These are phyloP conservation scores for Pipistrellus pipistrellus DNA, from an alignment of 2,797 vertebrate species.

Conservation along the genomic window DNA sequence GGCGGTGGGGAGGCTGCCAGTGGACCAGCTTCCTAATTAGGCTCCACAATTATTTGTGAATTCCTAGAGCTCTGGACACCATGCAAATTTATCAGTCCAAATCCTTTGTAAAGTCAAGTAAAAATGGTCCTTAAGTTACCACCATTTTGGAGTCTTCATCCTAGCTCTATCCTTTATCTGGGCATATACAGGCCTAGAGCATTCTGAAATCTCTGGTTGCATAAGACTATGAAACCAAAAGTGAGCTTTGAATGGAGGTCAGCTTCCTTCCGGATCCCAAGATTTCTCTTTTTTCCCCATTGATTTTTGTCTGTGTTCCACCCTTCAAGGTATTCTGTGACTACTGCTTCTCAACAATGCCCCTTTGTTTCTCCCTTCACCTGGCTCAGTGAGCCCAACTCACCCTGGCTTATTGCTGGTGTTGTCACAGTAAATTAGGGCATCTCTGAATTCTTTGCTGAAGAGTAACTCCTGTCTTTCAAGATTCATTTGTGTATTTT, in stretches of 20 bases:
- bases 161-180: background rate
- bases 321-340: background rate
- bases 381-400: constrained; percentile 76
- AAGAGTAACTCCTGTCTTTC: constrained; percentile 77
- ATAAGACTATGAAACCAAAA: background rate
- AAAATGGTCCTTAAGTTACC: background rate
- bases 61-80: background rate
- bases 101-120: background rate
- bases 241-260: background rate
- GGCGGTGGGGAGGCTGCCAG: background rate
- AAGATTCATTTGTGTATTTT: constrained; percentile 78
- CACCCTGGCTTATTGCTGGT: constrained; percentile 79
- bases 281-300: constrained; percentile 20
- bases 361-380: constrained; percentile 66
- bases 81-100: background rate
- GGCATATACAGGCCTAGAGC: background rate
- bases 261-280: constrained; percentile 38
- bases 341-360: constrained; percentile 64
- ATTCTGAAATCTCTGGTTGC: constrained; percentile 1
- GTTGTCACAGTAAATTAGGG: constrained; percentile 75
- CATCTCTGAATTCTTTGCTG: constrained; percentile 77
- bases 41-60: background rate
- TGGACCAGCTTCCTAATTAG: background rate
- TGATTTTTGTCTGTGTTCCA: constrained; percentile 30
- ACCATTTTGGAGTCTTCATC: background rate